These are phyloP conservation scores for Himalopsyche japonica DNA, from an alignment of 2,888 invertebrate species.

Conservation along the genomic window DNA sequence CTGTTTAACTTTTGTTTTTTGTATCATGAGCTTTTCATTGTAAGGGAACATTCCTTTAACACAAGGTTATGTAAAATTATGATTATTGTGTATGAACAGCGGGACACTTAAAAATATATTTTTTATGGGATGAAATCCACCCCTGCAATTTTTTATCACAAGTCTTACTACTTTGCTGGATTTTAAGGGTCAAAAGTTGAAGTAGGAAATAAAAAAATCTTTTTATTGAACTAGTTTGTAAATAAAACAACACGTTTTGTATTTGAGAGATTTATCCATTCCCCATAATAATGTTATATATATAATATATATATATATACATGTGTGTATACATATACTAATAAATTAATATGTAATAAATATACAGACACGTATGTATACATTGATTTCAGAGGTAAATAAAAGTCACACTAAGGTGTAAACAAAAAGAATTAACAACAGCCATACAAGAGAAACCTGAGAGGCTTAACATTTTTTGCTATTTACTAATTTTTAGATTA, in stretches of 20 bases:
- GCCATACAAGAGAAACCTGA: neutral
- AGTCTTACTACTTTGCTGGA: too few relatives aligned
- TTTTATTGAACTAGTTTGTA: neutral
- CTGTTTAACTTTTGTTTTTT: too few relatives aligned
- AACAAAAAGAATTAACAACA: slow-evolving; percentile 14
- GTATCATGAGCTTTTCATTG: too few relatives aligned
- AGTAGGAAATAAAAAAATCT: too few relatives aligned
- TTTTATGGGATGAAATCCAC: too few relatives aligned
- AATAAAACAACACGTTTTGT: neutral
- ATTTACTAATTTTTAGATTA: slow-evolving; percentile 2
- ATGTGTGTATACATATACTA: slow-evolving; percentile 7
- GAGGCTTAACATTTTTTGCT: slow-evolving; percentile 1
- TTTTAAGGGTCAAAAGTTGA: too few relatives aligned
- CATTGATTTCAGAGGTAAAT: slow-evolving; percentile 1
- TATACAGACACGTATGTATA: slow-evolving; percentile 14
- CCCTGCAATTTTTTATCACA: too few relatives aligned
- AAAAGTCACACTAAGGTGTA: slow-evolving; percentile 13
- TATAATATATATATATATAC: slow-evolving; percentile 5
- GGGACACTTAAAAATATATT: too few relatives aligned
- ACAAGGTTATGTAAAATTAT: too few relatives aligned
- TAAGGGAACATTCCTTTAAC: too few relatives aligned
- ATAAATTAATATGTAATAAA: neutral
- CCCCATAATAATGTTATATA: slow-evolving; percentile 4
- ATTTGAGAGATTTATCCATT: slow-evolving; percentile 4
- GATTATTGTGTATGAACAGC: too few relatives aligned